Evolutionary conservation across 92 coral and sea anemone species (phyloP), one percentile per base, ranked within the genome.

Genomic region (Chrysogorgia sp.): DNA sequence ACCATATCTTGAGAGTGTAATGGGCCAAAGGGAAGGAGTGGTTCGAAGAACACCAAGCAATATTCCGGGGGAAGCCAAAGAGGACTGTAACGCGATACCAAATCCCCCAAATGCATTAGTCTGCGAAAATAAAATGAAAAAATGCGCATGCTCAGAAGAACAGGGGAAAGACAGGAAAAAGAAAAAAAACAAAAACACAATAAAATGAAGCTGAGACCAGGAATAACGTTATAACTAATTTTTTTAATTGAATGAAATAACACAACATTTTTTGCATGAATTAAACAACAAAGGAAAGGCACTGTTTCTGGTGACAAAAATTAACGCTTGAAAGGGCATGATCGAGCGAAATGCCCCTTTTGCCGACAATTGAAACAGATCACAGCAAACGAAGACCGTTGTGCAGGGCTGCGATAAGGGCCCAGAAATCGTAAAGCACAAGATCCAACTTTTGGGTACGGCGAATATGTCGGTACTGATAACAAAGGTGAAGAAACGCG

Each of bases 1-100:
- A 85, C 88, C 45, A 33, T 40, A 14, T 79, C 58, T 20, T 59
- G 47, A 31, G 85, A 75, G 74, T 81, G 81, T 20, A 47, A 22
- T 25, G 88, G 85, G 21, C 66, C 81, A 58, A 74, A 21, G 50
- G 85, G 81, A 53, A 34, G 49, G 23, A 45, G 35, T 66, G 58
- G 15, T 31, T 35, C 80, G 67, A 23, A 57, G 48, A 55, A 43
- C 15, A 2, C 17, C 7, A 13, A 7, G 2, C 40, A 63, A 31
- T 19, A n/a, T 10, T 31, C 25, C 12, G 63, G 30, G 12, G 63
- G 23, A 1, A 20, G 30, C 17, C 31, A 10, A 31, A 58, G 63
- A 2, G 2, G 13, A 22, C 30, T 14, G 63, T 31, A 58, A 23
- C 63, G 3, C 5, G 12, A 5, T 37, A 37, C 12, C 12, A 12